Percentiles rank a stretch among this genome's conserved stretches.
Evolutionary conservation across 2,797 vertebrate genomes (phyloP).

Genomic region (Etheostoma perlongum): DNA sequence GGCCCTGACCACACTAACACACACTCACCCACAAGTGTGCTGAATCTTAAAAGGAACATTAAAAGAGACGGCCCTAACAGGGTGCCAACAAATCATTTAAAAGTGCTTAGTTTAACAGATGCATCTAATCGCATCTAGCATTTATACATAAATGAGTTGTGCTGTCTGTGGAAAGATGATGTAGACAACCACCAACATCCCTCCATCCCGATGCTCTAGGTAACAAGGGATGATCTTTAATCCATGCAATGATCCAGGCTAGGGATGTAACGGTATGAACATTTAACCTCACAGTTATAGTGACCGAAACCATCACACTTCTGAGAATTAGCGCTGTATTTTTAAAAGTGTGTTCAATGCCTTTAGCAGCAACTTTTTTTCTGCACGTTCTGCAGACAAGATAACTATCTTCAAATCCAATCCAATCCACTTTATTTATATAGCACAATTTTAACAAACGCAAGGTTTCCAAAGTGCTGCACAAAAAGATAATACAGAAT

Average conservation of each 20-base stretch:
- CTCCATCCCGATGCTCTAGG: neutral
- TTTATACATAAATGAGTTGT: conserved; percentile 35
- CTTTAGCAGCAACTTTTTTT: no score
- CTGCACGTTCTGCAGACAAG: no score
- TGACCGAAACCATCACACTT: no score
- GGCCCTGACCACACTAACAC: conserved; percentile 21
- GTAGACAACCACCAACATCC: conserved; percentile 3
- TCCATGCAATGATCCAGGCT: conserved; percentile 4
- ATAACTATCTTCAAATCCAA: no score
- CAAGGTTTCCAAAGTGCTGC: no score
- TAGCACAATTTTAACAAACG: no score
- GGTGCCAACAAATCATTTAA: conserved; percentile 55
- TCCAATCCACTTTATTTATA: no score
- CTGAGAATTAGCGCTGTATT: no score
- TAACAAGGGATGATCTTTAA: neutral
- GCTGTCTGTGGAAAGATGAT: conserved; percentile 13
- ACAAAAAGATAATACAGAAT: no score
- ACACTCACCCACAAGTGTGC: conserved; percentile 26
- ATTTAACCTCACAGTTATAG: no score
- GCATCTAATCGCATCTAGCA: conserved; percentile 15
- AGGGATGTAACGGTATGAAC: no score
- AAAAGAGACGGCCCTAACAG: conserved; percentile 45
- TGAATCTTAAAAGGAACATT: conserved; percentile 55
- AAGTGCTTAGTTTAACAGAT: conserved; percentile 59
- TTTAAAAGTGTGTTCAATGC: no score